Evolutionary conservation across 2,888 invertebrate genomes (phyloP).

Genomic region (Argyresthia albistria): DNA sequence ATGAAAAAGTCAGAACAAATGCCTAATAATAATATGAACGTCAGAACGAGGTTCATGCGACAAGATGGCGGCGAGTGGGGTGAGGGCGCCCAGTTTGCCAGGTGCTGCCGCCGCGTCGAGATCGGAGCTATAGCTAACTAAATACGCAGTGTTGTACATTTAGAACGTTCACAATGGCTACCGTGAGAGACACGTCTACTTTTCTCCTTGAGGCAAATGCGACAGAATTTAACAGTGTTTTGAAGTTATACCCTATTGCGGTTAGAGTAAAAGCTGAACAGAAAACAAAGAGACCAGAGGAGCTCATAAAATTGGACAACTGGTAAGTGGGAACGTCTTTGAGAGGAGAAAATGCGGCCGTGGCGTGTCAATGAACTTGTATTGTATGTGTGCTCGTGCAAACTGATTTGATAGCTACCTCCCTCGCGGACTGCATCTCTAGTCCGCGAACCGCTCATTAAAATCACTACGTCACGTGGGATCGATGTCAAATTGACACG

Average conservation of each 20-base stretch:
- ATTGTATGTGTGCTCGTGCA: constrained; percentile 74
- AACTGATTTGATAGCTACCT: constrained; percentile 75
- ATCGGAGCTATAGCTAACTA: constrained; percentile 73
- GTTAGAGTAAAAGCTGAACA: constrained; percentile 91
- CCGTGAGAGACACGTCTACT: constrained; percentile 92
- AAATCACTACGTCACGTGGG: constrained; percentile 82
- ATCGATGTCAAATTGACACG: constrained; percentile 78
- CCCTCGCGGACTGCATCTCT: constrained; percentile 77
- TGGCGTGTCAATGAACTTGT: constrained; percentile 75
- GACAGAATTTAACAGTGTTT: constrained; percentile 89
- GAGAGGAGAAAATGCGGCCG: constrained; percentile 72
- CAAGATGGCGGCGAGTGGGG: constrained; percentile 72
- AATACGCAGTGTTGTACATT: constrained; percentile 72
- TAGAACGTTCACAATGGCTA: constrained; percentile 82
- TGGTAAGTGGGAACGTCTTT: constrained; percentile 84
- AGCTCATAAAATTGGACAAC: constrained; percentile 94
- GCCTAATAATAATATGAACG: constrained; percentile 64
- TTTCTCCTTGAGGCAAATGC: constrained; percentile 94
- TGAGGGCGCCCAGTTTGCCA: constrained; percentile 71
- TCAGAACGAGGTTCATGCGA: constrained; percentile 58
- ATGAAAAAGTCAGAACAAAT: constrained; percentile 23
- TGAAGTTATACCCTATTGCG: constrained; percentile 93
- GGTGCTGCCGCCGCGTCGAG: constrained; percentile 74
- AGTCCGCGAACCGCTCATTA: constrained; percentile 77
- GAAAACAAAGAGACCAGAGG: constrained; percentile 94